Evolutionary conservation across 2,888 invertebrate genomes (phyloP), one percentile per base, ranked within the genome.

Genomic region (Sinopyrophorus schimmeli): DNA sequence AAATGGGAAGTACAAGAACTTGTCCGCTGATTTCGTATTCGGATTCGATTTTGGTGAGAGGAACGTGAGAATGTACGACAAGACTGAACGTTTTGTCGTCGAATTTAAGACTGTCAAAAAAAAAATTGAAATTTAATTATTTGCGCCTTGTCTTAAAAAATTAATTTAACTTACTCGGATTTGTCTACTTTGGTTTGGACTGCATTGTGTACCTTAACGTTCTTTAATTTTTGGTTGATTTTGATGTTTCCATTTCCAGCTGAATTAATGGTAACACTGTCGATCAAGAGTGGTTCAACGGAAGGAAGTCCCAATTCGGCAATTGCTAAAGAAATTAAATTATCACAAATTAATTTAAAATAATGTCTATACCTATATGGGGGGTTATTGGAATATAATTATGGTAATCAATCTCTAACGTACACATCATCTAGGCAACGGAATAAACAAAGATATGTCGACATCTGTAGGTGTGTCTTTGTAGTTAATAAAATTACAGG

Each of bases 1-100:
- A 79, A 5, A 86, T 80, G 0, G 84, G 84, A 32, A 86, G 65
- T 14, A 86, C 69, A 3, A 86, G 67, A 49, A 86, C 77, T 27
- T 80, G 75, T 9, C 86, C 86, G 27, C 80, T 76, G 76, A 85
- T 77, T 51, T 79, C 76, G 64, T 86, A 86, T 61, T 85, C 81
- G 0, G 81, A 84, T 1, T 81, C 68, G 60, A 86, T 80, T 66
- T 80, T 80, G 66, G 86, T 74, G 62, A 77, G 76, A 1, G 79
- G 77, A 12, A 78, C 77, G 10, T 71, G 60, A 1, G 77, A 71
- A 31, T 77, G 76, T 0, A 78, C 77, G 1, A 72, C 66, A 1
- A 80, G 9, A 3, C 30, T 14, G 3, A 30, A 34, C 3, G 48
- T 18, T 5, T 42, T 20, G 5, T 35, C 37, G 76, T 74, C 44